Percentiles rank a stretch among this genome's conserved stretches.
phyloP scores from a whole-genome alignment of 2,888 invertebrate genomes.

The Allacma fusca region DNA sequence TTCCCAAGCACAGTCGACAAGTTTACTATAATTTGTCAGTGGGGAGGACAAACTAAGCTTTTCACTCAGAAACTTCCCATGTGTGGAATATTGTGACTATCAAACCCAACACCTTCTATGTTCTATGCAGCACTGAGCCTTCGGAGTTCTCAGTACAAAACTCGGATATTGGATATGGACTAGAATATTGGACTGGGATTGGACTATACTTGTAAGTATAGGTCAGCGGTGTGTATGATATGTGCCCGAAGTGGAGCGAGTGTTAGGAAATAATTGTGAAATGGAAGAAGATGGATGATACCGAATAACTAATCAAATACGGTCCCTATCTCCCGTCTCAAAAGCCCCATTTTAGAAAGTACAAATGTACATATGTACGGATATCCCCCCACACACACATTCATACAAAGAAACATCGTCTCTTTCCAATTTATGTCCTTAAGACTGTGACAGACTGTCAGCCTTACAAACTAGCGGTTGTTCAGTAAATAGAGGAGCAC shows the following conservation, averaged over 20 bases:
- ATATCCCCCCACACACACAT: too few species aligned
- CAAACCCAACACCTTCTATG: too few species aligned
- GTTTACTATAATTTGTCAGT: not conserved
- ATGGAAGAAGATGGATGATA: conserved; percentile 2
- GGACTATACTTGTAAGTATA: not conserved
- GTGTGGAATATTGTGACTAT: too few species aligned
- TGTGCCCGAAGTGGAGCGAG: not conserved
- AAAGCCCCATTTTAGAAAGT: too few species aligned
- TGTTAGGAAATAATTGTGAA: not conserved
- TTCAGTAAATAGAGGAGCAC: not conserved
- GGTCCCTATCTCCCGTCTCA: not conserved
- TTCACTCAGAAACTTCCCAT: not conserved
- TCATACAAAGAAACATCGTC: too few species aligned
- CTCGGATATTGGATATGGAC: too few species aligned
- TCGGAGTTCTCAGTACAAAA: too few species aligned
- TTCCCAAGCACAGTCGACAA: not conserved
- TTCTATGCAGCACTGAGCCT: too few species aligned
- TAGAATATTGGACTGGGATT: too few species aligned
- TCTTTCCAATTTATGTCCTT: too few species aligned
- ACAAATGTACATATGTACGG: too few species aligned
- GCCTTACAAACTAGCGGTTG: not conserved
- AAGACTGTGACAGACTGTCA: too few species aligned
- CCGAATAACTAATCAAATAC: not conserved
- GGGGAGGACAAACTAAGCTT: not conserved
- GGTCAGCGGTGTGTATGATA: not conserved